Evolutionary conservation across 2,113 vertebrate genomes (phyloP).

Genomic region (Lepisosteus oculatus): DNA sequence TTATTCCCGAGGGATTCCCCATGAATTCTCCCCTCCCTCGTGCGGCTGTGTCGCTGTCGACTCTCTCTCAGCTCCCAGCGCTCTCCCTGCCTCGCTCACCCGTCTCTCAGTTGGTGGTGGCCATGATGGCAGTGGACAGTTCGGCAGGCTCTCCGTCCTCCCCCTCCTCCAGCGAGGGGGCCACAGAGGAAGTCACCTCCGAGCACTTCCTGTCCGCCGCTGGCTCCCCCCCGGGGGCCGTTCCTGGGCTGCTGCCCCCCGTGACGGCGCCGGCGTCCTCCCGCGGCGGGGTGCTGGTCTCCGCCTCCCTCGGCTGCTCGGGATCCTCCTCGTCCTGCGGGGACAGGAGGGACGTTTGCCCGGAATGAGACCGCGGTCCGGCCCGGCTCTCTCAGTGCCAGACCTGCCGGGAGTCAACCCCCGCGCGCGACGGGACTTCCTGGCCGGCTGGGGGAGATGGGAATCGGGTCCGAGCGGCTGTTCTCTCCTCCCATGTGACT

Average conservation of each 20-base stretch:
- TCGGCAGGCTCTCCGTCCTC: conserved; percentile 70
- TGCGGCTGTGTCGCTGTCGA: background rate
- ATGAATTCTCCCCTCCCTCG: background rate
- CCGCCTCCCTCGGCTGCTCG: conserved; percentile 83
- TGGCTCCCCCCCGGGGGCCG: conserved; percentile 60
- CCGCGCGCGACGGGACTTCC: no score
- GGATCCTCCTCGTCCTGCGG: conserved; percentile 79
- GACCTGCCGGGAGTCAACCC: background rate
- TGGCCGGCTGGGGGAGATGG: no score
- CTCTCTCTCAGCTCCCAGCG: background rate
- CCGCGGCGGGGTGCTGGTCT: conserved; percentile 78
- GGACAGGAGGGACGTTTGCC: background rate
- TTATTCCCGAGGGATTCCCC: background rate
- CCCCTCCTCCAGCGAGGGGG: conserved; percentile 86
- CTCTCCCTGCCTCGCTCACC: conserved; percentile 22
- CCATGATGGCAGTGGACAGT: conserved; percentile 30
- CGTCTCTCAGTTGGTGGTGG: conserved; percentile 63
- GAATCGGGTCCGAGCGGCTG: background rate
- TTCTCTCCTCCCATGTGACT: background rate
- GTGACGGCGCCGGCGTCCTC: conserved; percentile 66
- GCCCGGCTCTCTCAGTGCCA: background rate
- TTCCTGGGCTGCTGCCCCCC: conserved; percentile 71
- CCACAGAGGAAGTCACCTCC: conserved; percentile 81
- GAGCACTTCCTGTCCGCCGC: conserved; percentile 83
- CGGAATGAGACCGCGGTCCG: background rate